Base-by-base conservation (phyloP, 1,140 invertebrate genomes). In the Drosophila nannoptera region DNA sequence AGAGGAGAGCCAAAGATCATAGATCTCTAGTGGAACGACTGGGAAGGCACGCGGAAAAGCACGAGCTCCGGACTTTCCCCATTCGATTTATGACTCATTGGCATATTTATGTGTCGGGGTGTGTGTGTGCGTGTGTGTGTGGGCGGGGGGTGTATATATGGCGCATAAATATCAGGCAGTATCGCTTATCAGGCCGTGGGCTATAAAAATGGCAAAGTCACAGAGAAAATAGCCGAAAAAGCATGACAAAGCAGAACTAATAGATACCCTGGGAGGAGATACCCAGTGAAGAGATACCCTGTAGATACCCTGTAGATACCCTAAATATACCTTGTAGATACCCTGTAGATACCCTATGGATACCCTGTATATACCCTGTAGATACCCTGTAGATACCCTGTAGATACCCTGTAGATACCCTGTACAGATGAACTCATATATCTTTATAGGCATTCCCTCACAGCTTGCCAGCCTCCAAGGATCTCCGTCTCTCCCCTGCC, bases 91-190 rank as follows among this genome's bases (percentile, higher is more conserved):
- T 53, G 50, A 40, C 7, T 40, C 35, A 38, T 42, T 22, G 22
- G 22, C 22, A 53, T 53, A 5, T 8, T 4, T 42, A 0, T 32
- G 9, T 55, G 29, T 31, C 22, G 31, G 31, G 8, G 32, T 55
- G 40, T 40, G 4, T n/a, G 8, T 54, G 35, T 16, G 8, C 4
- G 12, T 54, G 2, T 7, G 8, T 50, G 4, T 50, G n/a, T 33
- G n/a, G n/a, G n/a, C n/a, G n/a, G n/a, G n/a, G n/a, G n/a, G 5
- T 42, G 4, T 11, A 46, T 46, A 36, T 33, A 54, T 33, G 35
- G 32, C 16, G 48, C 7, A 8, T 36, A 54, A 9, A 63, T 46
- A 63, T 53, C 40, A 63, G 38, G 16, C 16, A 46, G 45, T 31
- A 48, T 12, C 12, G 7, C 53, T 58, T 55, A 65, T 58, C 53